Conservation (phyloP, 2,797 vertebrate genomes). For the Myotis vivesi region DNA sequence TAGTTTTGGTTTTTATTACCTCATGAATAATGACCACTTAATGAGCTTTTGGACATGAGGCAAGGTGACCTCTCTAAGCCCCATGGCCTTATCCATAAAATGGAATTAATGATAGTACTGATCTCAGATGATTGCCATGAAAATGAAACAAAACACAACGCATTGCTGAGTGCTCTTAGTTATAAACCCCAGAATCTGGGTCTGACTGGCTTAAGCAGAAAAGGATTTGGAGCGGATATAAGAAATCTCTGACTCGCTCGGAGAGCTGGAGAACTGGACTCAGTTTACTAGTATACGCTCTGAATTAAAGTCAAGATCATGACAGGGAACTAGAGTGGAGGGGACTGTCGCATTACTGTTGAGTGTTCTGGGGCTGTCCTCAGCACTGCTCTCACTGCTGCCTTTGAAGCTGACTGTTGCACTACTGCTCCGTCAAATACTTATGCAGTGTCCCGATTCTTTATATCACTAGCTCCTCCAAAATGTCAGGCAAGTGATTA, state of each 20-base stretch:
- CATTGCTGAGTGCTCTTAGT: background rate
- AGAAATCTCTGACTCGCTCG: background rate
- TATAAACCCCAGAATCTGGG: slow-evolving; percentile 21
- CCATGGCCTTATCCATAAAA: slow-evolving; percentile 41
- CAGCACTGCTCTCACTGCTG: background rate
- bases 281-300: background rate
- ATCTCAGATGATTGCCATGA: slow-evolving; percentile 49
- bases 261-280: background rate
- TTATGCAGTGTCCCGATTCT: background rate
- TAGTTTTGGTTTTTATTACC: slow-evolving; percentile 49
- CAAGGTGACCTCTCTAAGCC: slow-evolving; percentile 31
- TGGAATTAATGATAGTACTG: background rate
- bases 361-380: background rate
- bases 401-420: background rate
- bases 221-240: slow-evolving; percentile 24
- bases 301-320: background rate
- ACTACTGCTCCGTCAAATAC: background rate
- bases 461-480: background rate
- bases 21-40: slow-evolving; percentile 42
- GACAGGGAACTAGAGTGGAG: background rate
- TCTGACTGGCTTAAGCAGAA: slow-evolving; percentile 1
- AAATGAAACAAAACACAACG: slow-evolving; percentile 22
- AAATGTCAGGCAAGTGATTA: slow-evolving; percentile 4
- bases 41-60: slow-evolving; percentile 58
- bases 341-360: background rate